A percentile compares a stretch with the other conserved stretches of the same genome.
Evolutionary conservation across 1,140 invertebrate genomes (phyloP).

Genomic region (Gonatopus flavifemur): DNA sequence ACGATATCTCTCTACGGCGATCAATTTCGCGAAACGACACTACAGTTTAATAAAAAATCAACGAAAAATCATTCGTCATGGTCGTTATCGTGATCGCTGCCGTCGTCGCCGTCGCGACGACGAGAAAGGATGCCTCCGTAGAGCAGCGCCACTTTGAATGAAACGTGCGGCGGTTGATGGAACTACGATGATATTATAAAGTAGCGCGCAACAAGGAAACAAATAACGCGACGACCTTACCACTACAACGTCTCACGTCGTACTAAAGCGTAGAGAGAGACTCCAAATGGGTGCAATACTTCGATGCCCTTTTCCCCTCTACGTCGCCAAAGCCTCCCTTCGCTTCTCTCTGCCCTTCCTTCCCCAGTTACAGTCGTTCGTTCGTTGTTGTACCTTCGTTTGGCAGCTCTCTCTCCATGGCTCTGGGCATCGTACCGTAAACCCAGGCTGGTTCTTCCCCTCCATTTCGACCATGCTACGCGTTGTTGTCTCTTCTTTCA

Average conservation of each 20-base stretch:
- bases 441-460: background rate
- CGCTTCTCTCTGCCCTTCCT: constrained; percentile 9
- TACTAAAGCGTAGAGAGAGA: constrained; percentile 31
- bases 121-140: too few species aligned
- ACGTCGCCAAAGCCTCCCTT: constrained; percentile 20
- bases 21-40: too few species aligned
- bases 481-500: constrained; percentile 8
- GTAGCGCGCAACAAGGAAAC: constrained; percentile 29
- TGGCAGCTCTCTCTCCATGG: too few species aligned
- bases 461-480: background rate
- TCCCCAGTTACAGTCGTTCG: too few species aligned
- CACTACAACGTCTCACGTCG: constrained; percentile 20
- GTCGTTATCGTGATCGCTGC: background rate
- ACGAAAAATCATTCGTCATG: too few species aligned
- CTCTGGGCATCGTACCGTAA: too few species aligned
- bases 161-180: background rate
- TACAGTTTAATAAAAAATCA: too few species aligned
- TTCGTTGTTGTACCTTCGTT: too few species aligned
- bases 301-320: constrained; percentile 29
- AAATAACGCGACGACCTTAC: constrained; percentile 6
- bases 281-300: constrained; percentile 23
- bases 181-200: constrained; percentile 1
- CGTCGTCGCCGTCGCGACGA: constrained; percentile 17
- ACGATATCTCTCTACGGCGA: too few species aligned
- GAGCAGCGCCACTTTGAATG: too few species aligned